Evolutionary conservation across 2,113 vertebrate genomes (phyloP), one percentile per base, ranked within the genome.

Genomic region (Nicator chloris): DNA sequence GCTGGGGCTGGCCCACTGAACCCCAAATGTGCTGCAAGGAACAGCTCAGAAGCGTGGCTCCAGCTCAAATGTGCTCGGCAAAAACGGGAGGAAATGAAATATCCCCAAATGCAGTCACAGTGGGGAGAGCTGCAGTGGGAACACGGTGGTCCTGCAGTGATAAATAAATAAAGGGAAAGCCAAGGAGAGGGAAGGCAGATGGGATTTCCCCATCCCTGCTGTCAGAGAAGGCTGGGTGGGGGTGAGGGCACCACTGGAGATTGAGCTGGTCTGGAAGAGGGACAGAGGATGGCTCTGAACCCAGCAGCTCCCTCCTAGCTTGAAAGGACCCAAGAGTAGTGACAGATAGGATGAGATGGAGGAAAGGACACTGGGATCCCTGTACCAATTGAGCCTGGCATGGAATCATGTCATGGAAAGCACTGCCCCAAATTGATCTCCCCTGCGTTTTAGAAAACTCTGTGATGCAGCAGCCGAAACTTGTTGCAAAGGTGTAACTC

Each of bases 341-440:
- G 13, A 8, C 12, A 28, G 63, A 61, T 45, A 50, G 10, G 13
- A 1, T 0, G 17, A 61, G 15, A 10, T 0, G 8, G 53, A 53
- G 15, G 12, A 37, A 35, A 12, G 59, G 82, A 13, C 2, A 0
- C 40, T 9, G 49, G 12, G 16, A 15, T 13, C 37, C 22, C 49
- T 2, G 5, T 4, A 23, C 47, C 72, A 22, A 9, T 1, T 19
- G 13, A 44, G 45, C 57, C 23, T 21, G 2, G 16, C 27, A 9
- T 2, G 1, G 3, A 31, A 4, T 9, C 2, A 0, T 0, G 1
- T 4, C 21, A 26, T 2, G 1, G 54, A 26, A 49, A 51, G 28
- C 11, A 13, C 30, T 2, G 13, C 37, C 42, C 57, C 44, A 49
- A 53, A 78, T 3, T 12, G 15, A n/a, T n/a, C 33, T 26, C 40